Conservation (phyloP, 2,888 invertebrate species). For the Caenorhabditis japonica region DNA sequence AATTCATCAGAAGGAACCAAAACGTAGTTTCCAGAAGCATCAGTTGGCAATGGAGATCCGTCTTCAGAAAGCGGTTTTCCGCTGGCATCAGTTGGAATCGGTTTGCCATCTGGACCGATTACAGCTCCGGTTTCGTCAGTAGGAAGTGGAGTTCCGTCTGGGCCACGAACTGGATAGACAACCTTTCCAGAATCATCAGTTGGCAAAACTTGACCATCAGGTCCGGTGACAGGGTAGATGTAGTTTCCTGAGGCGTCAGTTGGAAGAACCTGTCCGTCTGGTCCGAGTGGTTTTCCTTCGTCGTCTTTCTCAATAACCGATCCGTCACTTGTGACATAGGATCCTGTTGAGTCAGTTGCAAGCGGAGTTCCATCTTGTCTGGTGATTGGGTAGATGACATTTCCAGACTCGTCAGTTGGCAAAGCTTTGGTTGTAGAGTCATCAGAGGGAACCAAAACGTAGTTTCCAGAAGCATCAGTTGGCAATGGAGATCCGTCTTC, state of each 20-base stretch:
- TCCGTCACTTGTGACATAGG: no score
- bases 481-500: no score
- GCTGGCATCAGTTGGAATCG: slow-evolving; percentile 35
- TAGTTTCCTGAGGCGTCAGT: slow-evolving; percentile 57
- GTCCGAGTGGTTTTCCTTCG: slow-evolving; percentile 25
- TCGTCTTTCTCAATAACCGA: no score
- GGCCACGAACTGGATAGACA: slow-evolving; percentile 16
- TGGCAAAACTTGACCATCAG: slow-evolving; percentile 53
- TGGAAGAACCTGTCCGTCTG: slow-evolving; percentile 54
- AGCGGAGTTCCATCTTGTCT: no score
- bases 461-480: no score
- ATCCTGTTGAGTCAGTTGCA: no score
- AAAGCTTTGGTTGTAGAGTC: no score
- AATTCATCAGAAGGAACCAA: slow-evolving; percentile 21
- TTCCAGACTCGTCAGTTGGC: no score
- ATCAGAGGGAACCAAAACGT: no score
- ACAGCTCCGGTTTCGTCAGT: slow-evolving; percentile 48
- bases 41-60: slow-evolving; percentile 52
- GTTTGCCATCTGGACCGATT: slow-evolving; percentile 51
- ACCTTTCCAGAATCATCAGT: slow-evolving; percentile 53
- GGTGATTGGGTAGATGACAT: no score
- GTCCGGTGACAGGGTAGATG: slow-evolving; percentile 54
- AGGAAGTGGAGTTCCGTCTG: slow-evolving; percentile 13
- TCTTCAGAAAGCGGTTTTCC: slow-evolving; percentile 42
- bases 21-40: slow-evolving; percentile 37